Percentiles rank a stretch among this genome's conserved stretches.
phyloP scores from a whole-genome alignment of 2,113 vertebrate genomes.

The Anser brachyrhynchus region DNA sequence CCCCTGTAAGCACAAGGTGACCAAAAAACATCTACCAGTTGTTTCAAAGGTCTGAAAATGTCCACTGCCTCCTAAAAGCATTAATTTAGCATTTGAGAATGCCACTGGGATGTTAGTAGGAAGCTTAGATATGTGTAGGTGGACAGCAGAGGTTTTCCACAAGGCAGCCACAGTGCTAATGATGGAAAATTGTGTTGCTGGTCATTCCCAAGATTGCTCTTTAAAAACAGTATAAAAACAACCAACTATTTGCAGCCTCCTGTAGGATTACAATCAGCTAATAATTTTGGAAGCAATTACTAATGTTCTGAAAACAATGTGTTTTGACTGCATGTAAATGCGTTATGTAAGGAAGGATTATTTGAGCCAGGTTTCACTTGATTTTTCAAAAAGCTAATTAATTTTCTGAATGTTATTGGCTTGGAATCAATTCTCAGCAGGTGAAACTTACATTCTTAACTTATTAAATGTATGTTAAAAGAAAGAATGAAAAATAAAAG shows the following conservation, averaged over 20 bases:
- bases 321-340: background rate
- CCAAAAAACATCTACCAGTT: background rate
- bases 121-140: background rate
- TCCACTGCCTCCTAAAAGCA: background rate
- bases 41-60: background rate
- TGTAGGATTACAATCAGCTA: background rate
- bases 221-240: background rate
- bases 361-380: background rate
- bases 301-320: background rate
- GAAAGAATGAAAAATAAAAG: background rate
- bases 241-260: background rate
- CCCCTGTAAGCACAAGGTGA: background rate
- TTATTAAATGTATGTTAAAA: background rate
- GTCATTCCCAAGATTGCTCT: background rate
- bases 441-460: background rate
- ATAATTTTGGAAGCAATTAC: background rate
- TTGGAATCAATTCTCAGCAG: background rate
- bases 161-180: background rate
- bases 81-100: background rate
- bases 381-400: background rate
- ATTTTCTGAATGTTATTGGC: background rate
- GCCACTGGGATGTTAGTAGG: background rate
- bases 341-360: background rate
- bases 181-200: background rate
- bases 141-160: background rate